Percentiles rank a stretch among this genome's conserved stretches.
Conservation (phyloP, 2,888 invertebrate species). For the Drosophila bunnanda region DNA sequence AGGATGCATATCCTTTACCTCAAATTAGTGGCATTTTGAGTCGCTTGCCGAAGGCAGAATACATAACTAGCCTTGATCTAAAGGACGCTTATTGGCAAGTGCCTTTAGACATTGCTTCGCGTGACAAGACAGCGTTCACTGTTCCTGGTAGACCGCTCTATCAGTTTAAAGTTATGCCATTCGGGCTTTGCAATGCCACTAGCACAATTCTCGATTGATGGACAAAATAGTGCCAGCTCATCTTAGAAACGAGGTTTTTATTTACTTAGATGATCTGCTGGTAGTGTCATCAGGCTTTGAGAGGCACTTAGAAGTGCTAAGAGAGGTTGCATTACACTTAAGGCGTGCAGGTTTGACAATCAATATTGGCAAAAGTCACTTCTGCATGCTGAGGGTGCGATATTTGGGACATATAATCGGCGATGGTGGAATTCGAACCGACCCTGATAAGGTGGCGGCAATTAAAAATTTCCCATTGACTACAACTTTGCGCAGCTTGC, state of each 20-base stretch:
- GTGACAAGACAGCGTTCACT: no score
- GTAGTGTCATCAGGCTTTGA: not conserved
- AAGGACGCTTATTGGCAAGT: not conserved
- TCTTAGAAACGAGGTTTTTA: not conserved
- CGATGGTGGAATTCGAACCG: no score
- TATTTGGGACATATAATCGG: not conserved
- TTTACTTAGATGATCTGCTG: not conserved
- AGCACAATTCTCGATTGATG: no score
- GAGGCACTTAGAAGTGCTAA: no score
- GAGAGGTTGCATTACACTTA: no score
- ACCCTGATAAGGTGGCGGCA: not conserved
- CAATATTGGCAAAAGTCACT: not conserved
- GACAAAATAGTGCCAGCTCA: not conserved
- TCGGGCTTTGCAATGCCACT: no score
- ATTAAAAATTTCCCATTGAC: not conserved
- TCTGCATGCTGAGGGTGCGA: not conserved
- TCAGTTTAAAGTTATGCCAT: not conserved
- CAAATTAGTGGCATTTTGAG: not conserved
- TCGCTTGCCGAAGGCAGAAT: not conserved
- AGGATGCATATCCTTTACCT: not conserved
- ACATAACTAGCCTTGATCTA: not conserved
- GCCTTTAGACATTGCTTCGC: no score
- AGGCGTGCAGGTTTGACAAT: not conserved
- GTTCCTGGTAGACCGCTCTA: no score
- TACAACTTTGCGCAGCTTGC: not conserved